Evolutionary conservation across 1,140 invertebrate species (phyloP), one percentile per base, ranked within the genome.

Genomic region (Drosophila pectinifera): DNA sequence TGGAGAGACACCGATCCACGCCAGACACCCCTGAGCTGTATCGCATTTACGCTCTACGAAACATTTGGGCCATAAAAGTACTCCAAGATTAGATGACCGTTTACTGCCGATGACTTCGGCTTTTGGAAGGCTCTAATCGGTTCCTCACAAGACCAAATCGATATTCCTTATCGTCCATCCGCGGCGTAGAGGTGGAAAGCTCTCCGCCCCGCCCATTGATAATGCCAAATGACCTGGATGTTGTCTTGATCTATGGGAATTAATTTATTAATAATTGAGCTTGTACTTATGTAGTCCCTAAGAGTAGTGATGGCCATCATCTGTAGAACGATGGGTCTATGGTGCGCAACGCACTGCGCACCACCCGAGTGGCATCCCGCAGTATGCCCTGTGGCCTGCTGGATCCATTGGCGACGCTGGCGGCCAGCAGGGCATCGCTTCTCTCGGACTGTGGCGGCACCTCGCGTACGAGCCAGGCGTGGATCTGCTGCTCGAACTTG

Each of bases 401-500:
- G 20, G 90, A 88, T 3, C 83, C 81, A 42, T 91, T 91, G 24
- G 73, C 45, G 0, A 72, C 65, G 24, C 67, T 73, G 5, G 86
- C 83, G 5, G 84, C 73, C 69, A 69, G 61, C 2, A 73, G 8
- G 4, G n/a, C 28, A 16, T 65, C 67, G 5, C 43, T 64, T 28
- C 55, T 67, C 1, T 20, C 54, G 1, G 51, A n/a, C 13, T 41
- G 3, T 6, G 45, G 55, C 0, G 58, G 76, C 4, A 78, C 65
- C 36, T 89, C 84, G 5, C 49, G 62, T 2, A 79, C 38, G 8
- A 91, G 56, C 90, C 90, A 91, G 7, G 75, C 62, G 55, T 91
- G 73, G 10, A 91, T 91, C 24, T 86, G 70, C 16, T 58, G 53
- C 49, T 77, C 76, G 42, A 89, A 91, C 45, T 86, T 91, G 6